These are phyloP conservation scores for Dione juno DNA, from an alignment of 2,888 invertebrate species.

Conservation along the genomic window DNA sequence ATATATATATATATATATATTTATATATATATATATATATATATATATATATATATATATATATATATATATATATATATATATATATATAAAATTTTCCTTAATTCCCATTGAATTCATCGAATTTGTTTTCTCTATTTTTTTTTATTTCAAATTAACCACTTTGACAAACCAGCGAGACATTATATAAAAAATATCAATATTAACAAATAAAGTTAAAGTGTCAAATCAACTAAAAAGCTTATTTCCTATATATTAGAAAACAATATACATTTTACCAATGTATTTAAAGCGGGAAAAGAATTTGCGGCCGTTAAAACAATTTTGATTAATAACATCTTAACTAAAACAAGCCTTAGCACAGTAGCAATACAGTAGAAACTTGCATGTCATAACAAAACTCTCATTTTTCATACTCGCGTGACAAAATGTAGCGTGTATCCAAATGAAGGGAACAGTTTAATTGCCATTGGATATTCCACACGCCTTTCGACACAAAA, in stretches of 20 bases:
- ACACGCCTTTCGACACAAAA: constrained; percentile 10
- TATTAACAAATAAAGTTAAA: neutral
- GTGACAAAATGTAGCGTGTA: constrained; percentile 44
- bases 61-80: no score
- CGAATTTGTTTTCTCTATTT: no score
- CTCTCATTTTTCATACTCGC: constrained; percentile 43
- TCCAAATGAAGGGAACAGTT: constrained; percentile 24
- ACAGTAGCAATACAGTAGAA: constrained; percentile 13
- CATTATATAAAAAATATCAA: neutral
- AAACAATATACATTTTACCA: constrained; percentile 15
- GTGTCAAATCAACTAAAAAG: constrained; percentile 25
- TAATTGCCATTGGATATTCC: constrained; percentile 16
- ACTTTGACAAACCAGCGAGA: no score
- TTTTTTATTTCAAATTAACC: no score
- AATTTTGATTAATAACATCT: constrained; percentile 43
- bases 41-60: no score
- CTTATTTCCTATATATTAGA: constrained; percentile 32
- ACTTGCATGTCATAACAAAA: constrained; percentile 8
- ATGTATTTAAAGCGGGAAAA: constrained; percentile 33
- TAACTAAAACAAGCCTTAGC: constrained; percentile 36
- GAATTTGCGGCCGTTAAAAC: constrained; percentile 35
- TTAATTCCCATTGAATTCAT: no score
- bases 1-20: no score
- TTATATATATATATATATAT: no score
- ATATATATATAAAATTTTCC: no score